These are phyloP conservation scores for Prostheceraeus crozeri DNA, from an alignment of 2,888 invertebrate genomes.

Conservation along the genomic window DNA sequence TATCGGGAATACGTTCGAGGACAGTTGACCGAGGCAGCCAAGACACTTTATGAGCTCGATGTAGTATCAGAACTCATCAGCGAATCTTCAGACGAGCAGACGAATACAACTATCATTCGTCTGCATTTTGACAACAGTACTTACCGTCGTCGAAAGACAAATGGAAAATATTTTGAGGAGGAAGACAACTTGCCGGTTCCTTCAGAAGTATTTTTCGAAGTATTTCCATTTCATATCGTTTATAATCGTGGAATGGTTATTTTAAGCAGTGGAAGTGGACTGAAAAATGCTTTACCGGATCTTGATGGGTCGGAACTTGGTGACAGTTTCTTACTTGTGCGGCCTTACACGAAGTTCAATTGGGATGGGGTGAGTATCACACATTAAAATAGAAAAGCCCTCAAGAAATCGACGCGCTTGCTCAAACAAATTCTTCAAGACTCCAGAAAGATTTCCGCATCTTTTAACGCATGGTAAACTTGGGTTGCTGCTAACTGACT, in stretches of 20 bases:
- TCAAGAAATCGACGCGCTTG: no score
- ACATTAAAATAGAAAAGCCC: no score
- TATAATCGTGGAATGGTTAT: conserved; percentile 66
- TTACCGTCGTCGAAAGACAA: no score
- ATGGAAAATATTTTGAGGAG: conserved; percentile 61
- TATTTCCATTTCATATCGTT: conserved; percentile 94
- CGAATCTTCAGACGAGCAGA: conserved; percentile 77
- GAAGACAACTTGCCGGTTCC: conserved; percentile 39
- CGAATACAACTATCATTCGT: conserved; percentile 85
- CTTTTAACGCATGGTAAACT: no score
- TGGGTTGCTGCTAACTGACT: no score
- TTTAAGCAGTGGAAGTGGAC: conserved; percentile 50
- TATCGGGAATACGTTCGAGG: conserved; percentile 95
- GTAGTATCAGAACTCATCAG: conserved; percentile 79
- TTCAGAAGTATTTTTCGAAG: conserved; percentile 71
- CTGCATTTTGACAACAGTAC: conserved; percentile 89
- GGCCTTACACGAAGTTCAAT: conserved; percentile 84
- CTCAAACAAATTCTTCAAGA: no score
- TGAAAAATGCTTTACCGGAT: conserved; percentile 58
- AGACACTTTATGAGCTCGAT: conserved; percentile 86
- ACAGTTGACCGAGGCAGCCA: conserved; percentile 76
- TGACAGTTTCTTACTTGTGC: conserved; percentile 79
- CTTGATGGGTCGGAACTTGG: conserved; percentile 78
- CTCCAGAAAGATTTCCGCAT: no score
- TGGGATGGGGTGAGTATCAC: conserved; percentile 82